Evolutionary conservation across 2,888 invertebrate genomes (phyloP), one percentile per base, ranked within the genome.

Genomic region (Cenopis cana): DNA sequence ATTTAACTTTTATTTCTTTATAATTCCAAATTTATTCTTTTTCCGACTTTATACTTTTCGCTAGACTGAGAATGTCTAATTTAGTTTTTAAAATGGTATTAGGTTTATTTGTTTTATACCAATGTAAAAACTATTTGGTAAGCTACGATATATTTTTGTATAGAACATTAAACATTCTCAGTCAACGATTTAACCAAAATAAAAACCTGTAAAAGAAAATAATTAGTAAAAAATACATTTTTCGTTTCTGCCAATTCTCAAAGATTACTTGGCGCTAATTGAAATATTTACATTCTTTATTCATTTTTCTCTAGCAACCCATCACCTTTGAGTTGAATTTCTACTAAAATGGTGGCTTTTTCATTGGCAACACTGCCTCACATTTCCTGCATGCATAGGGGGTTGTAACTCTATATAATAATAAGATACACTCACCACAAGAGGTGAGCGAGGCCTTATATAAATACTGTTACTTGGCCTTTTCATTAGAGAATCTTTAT

Each of bases 321-420:
- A 77, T 79, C 84, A 84, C 84, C 84, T 69, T 20, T 41, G 69
- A 73, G 29, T 66, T 70, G 50, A 24, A 12, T 29, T 68, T 66
- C 46, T 60, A 73, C 50, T 56, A 41, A 60, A 61, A 73, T 55
- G 62, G 72, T 62, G 52, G 50, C 12, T 52, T 57, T 11, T 12
- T 50, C 29, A 17, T 33, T 78, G 80, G 81, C 80, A 80, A 78
- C 77, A 78, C 74, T 77, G 74, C 70, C 73, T 61, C 70, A 72
- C 69, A 71, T 68, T 68, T 55, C 41, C 20, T 55, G 59, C 83
- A 84, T 84, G 83, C 83, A 83, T 73, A 74, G 77, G 77, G 76
- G 71, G 72, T 75, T 65, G 62, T 12, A 73, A 68, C 76, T 81
- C 74, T 82, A 81, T 82, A 81, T 80, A 82, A 82, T 80, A 76